Evolutionary conservation across 2,113 vertebrate species (phyloP).

Genomic region (Apistogramma diplotaenia): DNA sequence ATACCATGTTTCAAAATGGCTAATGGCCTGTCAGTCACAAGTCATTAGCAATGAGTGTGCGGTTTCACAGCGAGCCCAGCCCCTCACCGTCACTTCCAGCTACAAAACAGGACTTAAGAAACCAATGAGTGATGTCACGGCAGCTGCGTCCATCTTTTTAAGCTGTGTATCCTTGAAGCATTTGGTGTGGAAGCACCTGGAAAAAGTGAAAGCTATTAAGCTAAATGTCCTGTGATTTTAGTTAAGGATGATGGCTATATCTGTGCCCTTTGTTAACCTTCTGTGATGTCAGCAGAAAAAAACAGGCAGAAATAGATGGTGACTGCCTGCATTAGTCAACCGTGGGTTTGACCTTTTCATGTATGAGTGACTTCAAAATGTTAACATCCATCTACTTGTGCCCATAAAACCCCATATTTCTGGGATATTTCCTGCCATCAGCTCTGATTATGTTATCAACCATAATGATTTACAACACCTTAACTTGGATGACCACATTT

Average conservation of each 20-base stretch:
- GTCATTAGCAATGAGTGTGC: too few relatives aligned
- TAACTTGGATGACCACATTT: not conserved
- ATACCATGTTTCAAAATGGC: not conserved
- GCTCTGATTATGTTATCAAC: not conserved
- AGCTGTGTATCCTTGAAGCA: not conserved
- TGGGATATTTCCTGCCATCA: not conserved
- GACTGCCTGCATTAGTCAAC: not conserved
- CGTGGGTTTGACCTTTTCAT: slow-evolving; percentile 12
- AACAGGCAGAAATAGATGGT: slow-evolving; percentile 7
- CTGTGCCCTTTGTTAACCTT: not conserved
- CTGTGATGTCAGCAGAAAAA: not conserved
- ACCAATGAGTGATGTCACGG: not conserved
- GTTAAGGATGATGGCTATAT: not conserved
- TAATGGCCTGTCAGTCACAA: not conserved
- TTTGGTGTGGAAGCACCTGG: not conserved
- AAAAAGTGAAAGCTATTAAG: not conserved
- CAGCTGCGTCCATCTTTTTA: not conserved
- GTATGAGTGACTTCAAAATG: not conserved
- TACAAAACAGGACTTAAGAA: not conserved
- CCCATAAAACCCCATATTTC: not conserved
- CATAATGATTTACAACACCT: not conserved
- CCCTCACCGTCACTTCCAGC: not conserved
- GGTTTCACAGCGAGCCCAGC: too few relatives aligned
- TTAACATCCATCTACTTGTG: not conserved
- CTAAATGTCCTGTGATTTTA: not conserved